phyloP scores from a whole-genome alignment of 2,888 invertebrate genomes.

The Ellobium chinense region DNA sequence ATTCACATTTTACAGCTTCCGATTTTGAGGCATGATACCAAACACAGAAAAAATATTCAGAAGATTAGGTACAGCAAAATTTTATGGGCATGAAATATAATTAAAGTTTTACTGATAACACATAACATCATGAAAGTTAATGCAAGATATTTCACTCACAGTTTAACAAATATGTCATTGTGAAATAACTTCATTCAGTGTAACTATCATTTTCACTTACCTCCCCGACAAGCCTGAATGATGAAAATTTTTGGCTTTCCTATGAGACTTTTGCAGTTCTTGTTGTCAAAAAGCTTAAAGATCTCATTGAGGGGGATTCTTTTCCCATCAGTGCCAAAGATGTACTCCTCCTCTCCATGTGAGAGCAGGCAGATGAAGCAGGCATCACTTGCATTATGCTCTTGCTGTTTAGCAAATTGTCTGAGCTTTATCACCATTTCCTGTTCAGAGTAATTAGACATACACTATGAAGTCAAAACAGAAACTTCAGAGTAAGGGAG shows the following conservation, averaged over 20 bases:
- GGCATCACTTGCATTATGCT: conserved; percentile 60
- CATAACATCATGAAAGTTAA: neutral
- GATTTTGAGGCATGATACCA: too few relatives aligned
- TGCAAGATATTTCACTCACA: neutral
- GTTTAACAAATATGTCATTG: too few relatives aligned
- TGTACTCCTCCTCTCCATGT: conserved; percentile 74
- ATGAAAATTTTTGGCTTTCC: conserved; percentile 74
- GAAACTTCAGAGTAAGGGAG: too few relatives aligned
- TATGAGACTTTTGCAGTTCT: conserved; percentile 63
- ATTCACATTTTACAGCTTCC: too few relatives aligned
- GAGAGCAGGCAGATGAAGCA: conserved; percentile 71
- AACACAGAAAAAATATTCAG: too few relatives aligned
- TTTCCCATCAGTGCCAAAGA: conserved; percentile 73
- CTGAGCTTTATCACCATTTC: conserved; percentile 60
- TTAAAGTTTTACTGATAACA: too few relatives aligned
- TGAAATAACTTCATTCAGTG: neutral
- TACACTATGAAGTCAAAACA: too few relatives aligned
- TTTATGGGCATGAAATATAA: too few relatives aligned
- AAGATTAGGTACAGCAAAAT: too few relatives aligned
- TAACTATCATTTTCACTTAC: conserved; percentile 55
- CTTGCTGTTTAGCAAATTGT: conserved; percentile 60
- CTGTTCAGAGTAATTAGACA: too few relatives aligned
- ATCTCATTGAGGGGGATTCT: conserved; percentile 66
- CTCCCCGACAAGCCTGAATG: conserved; percentile 75
- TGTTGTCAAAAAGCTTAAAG: conserved; percentile 68